These are phyloP conservation scores for Lysandra bellargus DNA, from an alignment of 2,888 invertebrate species.

Conservation along the genomic window DNA sequence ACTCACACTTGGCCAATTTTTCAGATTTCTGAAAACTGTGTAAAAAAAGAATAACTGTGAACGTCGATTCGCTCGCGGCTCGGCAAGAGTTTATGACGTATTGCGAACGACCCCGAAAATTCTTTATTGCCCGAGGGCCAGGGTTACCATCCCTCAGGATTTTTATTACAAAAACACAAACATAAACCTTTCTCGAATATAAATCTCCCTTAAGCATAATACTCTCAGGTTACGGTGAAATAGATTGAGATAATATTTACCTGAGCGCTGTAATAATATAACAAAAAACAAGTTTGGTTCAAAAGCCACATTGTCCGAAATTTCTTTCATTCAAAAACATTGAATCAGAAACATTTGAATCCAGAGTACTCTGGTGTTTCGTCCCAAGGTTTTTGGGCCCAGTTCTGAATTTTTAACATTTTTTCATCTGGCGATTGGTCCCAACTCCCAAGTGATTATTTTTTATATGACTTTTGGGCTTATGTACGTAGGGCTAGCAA, in stretches of 20 bases:
- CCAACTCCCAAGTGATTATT: too few species aligned
- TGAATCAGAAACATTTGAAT: too few species aligned
- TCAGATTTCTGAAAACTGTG: too few species aligned
- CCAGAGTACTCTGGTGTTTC: too few species aligned
- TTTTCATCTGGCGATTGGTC: too few species aligned
- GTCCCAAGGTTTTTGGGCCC: too few species aligned
- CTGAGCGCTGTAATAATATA: neutral
- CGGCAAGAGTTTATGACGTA: conserved; percentile 19
- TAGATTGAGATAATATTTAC: conserved; percentile 5
- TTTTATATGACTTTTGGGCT: too few species aligned
- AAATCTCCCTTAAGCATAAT: conserved; percentile 12
- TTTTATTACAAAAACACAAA: conserved; percentile 22
- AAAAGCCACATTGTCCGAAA: too few species aligned
- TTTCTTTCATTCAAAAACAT: too few species aligned
- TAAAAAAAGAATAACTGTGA: neutral
- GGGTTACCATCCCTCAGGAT: conserved; percentile 9
- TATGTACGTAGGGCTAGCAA: too few species aligned
- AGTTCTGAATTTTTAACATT: too few species aligned
- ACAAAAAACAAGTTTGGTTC: neutral
- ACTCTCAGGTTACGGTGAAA: neutral
- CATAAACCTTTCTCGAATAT: conserved; percentile 18
- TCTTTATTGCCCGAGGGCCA: conserved; percentile 22
- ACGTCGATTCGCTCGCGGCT: neutral
- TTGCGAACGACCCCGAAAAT: conserved; percentile 24
- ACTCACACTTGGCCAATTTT: too few species aligned